These are phyloP conservation scores for Gymnoscopelus microlampas DNA, from an alignment of 2,797 vertebrate species.

Conservation along the genomic window DNA sequence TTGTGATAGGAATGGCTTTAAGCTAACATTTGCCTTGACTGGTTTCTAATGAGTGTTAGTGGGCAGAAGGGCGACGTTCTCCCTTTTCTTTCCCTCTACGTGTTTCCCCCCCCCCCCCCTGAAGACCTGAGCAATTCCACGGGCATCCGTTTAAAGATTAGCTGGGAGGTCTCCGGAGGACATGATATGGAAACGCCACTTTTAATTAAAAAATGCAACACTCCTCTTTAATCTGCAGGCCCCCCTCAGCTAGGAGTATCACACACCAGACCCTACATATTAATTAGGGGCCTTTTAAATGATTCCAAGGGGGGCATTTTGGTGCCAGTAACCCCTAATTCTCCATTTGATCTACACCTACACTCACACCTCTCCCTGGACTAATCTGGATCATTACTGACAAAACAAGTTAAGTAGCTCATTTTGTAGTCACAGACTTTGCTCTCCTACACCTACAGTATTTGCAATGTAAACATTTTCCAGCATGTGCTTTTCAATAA, in stretches of 20 bases:
- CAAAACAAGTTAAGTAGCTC: background rate
- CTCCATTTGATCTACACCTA: constrained; percentile 18
- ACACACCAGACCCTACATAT: constrained; percentile 41
- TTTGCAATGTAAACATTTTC: too few species aligned
- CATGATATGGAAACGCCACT: constrained; percentile 24
- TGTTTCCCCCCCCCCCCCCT: background rate
- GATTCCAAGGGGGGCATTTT: constrained; percentile 16
- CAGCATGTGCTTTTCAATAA: too few species aligned
- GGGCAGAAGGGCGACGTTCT: background rate
- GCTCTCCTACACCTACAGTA: background rate
- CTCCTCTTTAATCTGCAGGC: constrained; percentile 43
- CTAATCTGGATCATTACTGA: background rate
- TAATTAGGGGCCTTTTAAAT: constrained; percentile 44
- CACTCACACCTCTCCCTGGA: background rate
- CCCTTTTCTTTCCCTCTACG: constrained; percentile 5
- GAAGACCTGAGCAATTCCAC: constrained; percentile 28
- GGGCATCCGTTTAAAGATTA: constrained; percentile 32
- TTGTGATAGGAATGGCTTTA: constrained; percentile 34
- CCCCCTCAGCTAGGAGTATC: constrained; percentile 41
- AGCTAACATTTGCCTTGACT: constrained; percentile 30
- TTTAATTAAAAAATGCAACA: constrained; percentile 61
- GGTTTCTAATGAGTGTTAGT: constrained; percentile 34
- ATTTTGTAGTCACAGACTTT: background rate
- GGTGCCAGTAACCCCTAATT: constrained; percentile 10
- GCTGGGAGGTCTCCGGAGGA: constrained; percentile 23